Base-by-base conservation (phyloP, 2,888 invertebrate genomes). In the Clivina fossor region DNA sequence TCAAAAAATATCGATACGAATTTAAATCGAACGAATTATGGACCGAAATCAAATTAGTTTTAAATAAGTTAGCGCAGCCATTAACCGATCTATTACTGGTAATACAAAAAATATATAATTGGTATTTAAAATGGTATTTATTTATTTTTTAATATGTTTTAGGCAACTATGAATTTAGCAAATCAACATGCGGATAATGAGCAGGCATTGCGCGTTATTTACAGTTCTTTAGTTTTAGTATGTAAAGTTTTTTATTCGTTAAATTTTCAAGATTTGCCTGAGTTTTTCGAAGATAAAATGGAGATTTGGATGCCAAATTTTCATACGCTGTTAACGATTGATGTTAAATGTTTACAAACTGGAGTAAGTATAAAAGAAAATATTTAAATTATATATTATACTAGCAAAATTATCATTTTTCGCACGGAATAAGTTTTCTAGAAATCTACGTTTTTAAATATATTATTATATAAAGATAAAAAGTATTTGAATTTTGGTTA, bases 231-330 rank as follows among this genome's bases (percentile, higher is more conserved):
- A 26, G 84, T 90, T 16, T 78, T 96, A 19, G 88, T 95, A 55
- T 88, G 90, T 67, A 96, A 98, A 75, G 91, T 99, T 44, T 99
- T 98, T 78, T 93, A 93, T 74, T 97, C 97, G 0, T 80, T 99
- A 15, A 99, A 98, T 74, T 92, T 87, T 62, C 99, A 99, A 80
- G 99, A 99, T 74, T 76, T 99, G 63, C 99, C 99, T 0, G 99
- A 99, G 76, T 97, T 93, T 77, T 99, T 99, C 71, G 99, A 99
- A 74, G 98, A 99, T 71, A 95, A 97, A 72, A 95, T 99, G 88
- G 78, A 79, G 16, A 81, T 81, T 0, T 99, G 99, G 98, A 98
- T 99, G 96, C 82, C 83, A 0, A 85, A 93, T 66, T 90, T 98
- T 64, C 84, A 93, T 46, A 82, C 82, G 22, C 77, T 99, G 24